phyloP scores from a whole-genome alignment of 1,140 invertebrate genomes.

The Goniozus legneri region DNA sequence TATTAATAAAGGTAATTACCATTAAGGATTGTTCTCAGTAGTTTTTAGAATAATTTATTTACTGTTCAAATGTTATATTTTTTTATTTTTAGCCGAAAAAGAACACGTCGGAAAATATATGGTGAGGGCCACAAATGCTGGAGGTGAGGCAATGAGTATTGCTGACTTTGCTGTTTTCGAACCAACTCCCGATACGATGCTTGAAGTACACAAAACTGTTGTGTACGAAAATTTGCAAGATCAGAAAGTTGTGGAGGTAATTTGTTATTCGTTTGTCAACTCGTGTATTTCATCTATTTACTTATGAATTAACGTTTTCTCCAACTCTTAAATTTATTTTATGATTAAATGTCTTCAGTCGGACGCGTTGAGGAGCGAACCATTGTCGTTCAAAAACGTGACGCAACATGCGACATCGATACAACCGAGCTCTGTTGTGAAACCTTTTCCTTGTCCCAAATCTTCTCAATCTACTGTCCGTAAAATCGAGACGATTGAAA shows the following conservation, averaged over 20 bases:
- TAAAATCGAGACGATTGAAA: conserved; percentile 31
- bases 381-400: conserved; percentile 39
- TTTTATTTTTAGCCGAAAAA: conserved; percentile 52
- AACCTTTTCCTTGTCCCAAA: conserved; percentile 32
- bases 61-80: neutral
- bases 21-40: neutral
- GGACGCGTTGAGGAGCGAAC: conserved; percentile 39
- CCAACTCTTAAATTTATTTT: too few relatives aligned
- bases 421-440: conserved; percentile 40
- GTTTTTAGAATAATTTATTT: conserved; percentile 1
- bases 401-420: conserved; percentile 44
- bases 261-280: too few relatives aligned
- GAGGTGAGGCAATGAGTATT: conserved; percentile 73
- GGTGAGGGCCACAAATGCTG: conserved; percentile 68
- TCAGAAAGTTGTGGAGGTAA: conserved; percentile 45
- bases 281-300: too few relatives aligned
- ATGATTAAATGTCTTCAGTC: too few relatives aligned
- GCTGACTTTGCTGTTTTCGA: conserved; percentile 74
- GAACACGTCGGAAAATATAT: conserved; percentile 70
- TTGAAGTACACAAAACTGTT: conserved; percentile 65
- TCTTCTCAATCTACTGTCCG: conserved; percentile 34
- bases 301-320: too few relatives aligned
- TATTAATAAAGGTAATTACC: conserved; percentile 64
- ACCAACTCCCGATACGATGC: conserved; percentile 65
- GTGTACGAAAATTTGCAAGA: conserved; percentile 58